phyloP scores from a whole-genome alignment of 1,140 invertebrate genomes.

The Lepidurus packardi region DNA sequence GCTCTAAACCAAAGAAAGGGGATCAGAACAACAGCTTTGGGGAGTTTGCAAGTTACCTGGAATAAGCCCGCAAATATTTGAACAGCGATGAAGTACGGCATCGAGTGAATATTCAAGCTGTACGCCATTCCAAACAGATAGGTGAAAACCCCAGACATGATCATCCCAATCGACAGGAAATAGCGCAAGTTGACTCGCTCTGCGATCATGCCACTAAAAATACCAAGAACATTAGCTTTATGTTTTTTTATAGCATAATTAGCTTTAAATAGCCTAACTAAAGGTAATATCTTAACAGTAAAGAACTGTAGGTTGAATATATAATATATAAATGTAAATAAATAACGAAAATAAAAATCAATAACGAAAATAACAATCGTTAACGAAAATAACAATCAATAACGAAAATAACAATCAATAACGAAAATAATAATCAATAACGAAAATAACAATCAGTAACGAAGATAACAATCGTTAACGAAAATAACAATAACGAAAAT shows the following conservation, averaged over 20 bases:
- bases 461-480: too few relatives aligned
- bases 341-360: too few relatives aligned
- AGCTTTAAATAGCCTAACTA: not conserved
- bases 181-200: slow-evolving; percentile 86
- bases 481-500: too few relatives aligned
- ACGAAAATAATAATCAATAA: too few relatives aligned
- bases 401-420: too few relatives aligned
- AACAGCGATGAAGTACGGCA: slow-evolving; percentile 78
- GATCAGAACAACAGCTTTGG: slow-evolving; percentile 46
- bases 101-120: slow-evolving; percentile 71
- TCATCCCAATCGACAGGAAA: slow-evolving; percentile 84
- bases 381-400: too few relatives aligned
- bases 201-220: slow-evolving; percentile 72
- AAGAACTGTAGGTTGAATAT: too few relatives aligned
- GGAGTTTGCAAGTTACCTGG: not conserved
- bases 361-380: too few relatives aligned
- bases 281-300: too few relatives aligned
- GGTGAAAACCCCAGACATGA: slow-evolving; percentile 77
- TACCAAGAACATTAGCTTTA: not conserved
- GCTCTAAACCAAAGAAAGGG: slow-evolving; percentile 79
- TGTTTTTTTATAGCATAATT: too few relatives aligned
- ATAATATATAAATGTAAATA: too few relatives aligned
- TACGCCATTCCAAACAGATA: slow-evolving; percentile 85
- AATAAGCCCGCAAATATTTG: slow-evolving; percentile 57
- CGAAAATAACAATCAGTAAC: too few relatives aligned